Evolutionary conservation across 2,113 vertebrate species (phyloP), one percentile per base, ranked within the genome.

Genomic region (Serilophus lunatus): DNA sequence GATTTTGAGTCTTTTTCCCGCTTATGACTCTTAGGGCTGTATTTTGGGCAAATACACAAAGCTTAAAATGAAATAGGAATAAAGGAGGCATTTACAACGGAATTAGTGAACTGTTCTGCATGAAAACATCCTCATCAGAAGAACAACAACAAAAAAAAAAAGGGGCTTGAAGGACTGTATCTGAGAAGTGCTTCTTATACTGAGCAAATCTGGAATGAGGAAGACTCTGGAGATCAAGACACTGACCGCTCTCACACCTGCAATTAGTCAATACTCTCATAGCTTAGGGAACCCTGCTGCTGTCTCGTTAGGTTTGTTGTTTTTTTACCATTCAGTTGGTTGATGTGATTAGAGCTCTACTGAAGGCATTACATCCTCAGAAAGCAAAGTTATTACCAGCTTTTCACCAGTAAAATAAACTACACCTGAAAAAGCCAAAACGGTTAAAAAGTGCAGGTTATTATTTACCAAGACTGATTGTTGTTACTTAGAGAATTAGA

Each of bases 61-160:
- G 10, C 20, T 74, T 29, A 61, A 57, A 23, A 28, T 10, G 7
- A 60, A 89, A 40, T 2, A 31, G n/a, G 33, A 11, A 18, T 20
- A 20, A 69, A 69, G 19, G 31, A 74, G 8, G 10, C 17, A 25
- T 75, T 86, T 64, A 26, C 17, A 77, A 40, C 11, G 9, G 1
- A 12, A 26, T 45, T 59, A n/a, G 35, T 8, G 4, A 87, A 18
- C 28, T 12, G 25, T 14, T 44, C 40, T 22, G n/a, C 0, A 0
- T 24, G 26, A 86, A 74, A 8, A 8, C 1, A 0, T 23, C 29
- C 7, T 25, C 9, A 1, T 17, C 6, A 57, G 35, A 23, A 77
- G 8, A 4, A 18, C 12, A 29, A 45, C 22, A 49, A 47, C 24
- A 35, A 31, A 11, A 12, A 53, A 54, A 22, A 12, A 44, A 44